phyloP scores from a whole-genome alignment of 37 sponge, comb jelly and placozoan species.

The Tethya wilhelma region DNA sequence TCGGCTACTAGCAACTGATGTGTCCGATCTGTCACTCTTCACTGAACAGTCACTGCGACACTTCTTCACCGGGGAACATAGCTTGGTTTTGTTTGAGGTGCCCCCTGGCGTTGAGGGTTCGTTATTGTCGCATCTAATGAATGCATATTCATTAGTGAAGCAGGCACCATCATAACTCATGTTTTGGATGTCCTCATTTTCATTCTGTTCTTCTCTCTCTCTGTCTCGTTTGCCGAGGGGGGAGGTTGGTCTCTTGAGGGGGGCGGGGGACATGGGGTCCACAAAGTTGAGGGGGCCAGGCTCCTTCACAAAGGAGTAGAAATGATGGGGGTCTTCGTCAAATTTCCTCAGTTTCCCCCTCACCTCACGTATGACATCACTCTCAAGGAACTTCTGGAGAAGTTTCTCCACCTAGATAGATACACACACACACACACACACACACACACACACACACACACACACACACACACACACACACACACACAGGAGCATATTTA shows the following conservation, averaged over 20 bases:
- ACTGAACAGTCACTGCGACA: neutral
- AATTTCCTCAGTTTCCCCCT: constrained; percentile 15
- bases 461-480: too few relatives aligned
- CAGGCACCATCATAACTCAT: neutral
- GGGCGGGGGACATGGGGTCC: too few relatives aligned
- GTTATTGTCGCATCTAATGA: constrained; percentile 4
- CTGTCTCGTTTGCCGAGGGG: constrained; percentile 16
- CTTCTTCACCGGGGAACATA: constrained; percentile 7
- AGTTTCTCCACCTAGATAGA: constrained; percentile 26
- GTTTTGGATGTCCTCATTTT: neutral
- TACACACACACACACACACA: too few relatives aligned
- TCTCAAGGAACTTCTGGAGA: constrained; percentile 60
- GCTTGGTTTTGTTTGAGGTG: neutral
- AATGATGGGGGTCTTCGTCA: constrained; percentile 29
- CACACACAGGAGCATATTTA: too few relatives aligned
- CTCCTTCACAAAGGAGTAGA: constrained; percentile 70
- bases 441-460: too few relatives aligned
- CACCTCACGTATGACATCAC: constrained; percentile 64
- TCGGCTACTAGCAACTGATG: too few relatives aligned
- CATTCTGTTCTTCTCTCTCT: neutral
- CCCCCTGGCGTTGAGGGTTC: neutral
- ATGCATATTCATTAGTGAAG: constrained; percentile 46
- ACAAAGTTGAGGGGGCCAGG: constrained; percentile 62
- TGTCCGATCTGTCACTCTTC: too few relatives aligned
- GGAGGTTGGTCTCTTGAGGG: neutral